phyloP scores from a whole-genome alignment of 2,888 invertebrate genomes.

The Xylophagus ater region DNA sequence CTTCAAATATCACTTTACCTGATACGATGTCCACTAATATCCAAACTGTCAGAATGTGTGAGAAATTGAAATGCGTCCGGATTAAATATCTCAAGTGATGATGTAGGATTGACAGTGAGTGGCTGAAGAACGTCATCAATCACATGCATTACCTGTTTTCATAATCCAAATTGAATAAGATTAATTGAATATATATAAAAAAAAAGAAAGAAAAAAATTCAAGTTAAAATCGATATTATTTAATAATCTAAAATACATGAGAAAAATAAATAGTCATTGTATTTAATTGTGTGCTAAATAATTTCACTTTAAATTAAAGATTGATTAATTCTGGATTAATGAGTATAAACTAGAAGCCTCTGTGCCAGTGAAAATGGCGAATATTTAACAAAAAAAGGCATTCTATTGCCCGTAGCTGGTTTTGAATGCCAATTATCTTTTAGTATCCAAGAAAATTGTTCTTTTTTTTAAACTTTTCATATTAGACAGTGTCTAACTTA shows the following conservation, averaged over 20 bases:
- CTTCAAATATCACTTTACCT: too few relatives aligned
- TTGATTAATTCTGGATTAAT: too few relatives aligned
- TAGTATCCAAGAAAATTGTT: too few relatives aligned
- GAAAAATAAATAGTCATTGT: background rate
- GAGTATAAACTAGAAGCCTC: too few relatives aligned
- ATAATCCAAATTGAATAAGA: background rate
- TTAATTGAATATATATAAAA: conserved; percentile 6
- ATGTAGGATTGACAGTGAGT: conserved; percentile 51
- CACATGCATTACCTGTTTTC: conserved; percentile 64
- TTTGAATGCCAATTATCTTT: too few relatives aligned
- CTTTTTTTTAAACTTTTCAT: too few relatives aligned
- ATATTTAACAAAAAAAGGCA: too few relatives aligned
- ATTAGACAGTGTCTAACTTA: too few relatives aligned
- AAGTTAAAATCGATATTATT: conserved; percentile 5
- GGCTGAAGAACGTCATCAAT: conserved; percentile 81
- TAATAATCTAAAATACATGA: background rate
- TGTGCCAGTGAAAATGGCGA: too few relatives aligned
- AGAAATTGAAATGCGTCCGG: conserved; percentile 73
- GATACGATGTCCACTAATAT: conserved; percentile 58
- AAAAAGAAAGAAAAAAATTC: conserved; percentile 7
- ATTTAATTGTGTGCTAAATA: too few relatives aligned
- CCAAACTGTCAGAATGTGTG: conserved; percentile 63
- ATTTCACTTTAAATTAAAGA: too few relatives aligned
- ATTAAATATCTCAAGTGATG: conserved; percentile 56
- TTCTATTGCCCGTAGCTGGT: too few relatives aligned